A percentile compares a stretch with the other conserved stretches of the same genome.
Conservation (phyloP, 2,888 invertebrate species). For the Morpho achilles region DNA sequence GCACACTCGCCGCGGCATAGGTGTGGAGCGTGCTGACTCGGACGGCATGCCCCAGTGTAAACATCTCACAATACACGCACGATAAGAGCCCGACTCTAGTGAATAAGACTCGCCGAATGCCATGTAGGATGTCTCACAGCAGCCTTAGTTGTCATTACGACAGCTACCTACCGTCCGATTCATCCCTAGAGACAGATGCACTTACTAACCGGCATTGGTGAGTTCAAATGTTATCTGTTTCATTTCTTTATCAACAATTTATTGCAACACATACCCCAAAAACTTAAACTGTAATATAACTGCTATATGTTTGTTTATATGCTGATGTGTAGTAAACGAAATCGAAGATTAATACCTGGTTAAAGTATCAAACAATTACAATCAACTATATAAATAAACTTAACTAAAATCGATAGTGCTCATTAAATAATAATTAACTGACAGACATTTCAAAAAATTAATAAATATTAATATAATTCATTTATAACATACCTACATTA, state of each 20-base stretch:
- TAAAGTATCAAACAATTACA: too few relatives aligned
- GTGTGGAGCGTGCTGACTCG: constrained; percentile 68
- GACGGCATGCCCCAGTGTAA: constrained; percentile 66
- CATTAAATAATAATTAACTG: too few relatives aligned
- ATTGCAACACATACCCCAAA: too few relatives aligned
- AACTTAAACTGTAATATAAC: too few relatives aligned
- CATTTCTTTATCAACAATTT: neutral
- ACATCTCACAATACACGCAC: constrained; percentile 43
- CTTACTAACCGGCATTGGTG: constrained; percentile 70
- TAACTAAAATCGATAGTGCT: too few relatives aligned
- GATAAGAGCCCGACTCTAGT: constrained; percentile 53
- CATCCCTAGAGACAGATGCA: constrained; percentile 73
- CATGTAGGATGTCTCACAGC: constrained; percentile 79
- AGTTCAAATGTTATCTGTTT: constrained; percentile 35
- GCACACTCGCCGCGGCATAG: constrained; percentile 72
- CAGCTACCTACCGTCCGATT: constrained; percentile 73
- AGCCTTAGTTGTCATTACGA: constrained; percentile 74
- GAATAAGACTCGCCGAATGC: constrained; percentile 62
- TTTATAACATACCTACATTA: too few relatives aligned
- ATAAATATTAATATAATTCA: too few relatives aligned
- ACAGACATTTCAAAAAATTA: too few relatives aligned
- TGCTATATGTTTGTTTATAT: too few relatives aligned
- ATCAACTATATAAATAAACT: too few relatives aligned
- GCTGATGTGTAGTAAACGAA: too few relatives aligned
- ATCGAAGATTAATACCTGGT: too few relatives aligned